Percentiles rank a stretch among this genome's conserved stretches.
Conservation (phyloP, 1,140 invertebrate genomes). For the Orchesella cincta region DNA sequence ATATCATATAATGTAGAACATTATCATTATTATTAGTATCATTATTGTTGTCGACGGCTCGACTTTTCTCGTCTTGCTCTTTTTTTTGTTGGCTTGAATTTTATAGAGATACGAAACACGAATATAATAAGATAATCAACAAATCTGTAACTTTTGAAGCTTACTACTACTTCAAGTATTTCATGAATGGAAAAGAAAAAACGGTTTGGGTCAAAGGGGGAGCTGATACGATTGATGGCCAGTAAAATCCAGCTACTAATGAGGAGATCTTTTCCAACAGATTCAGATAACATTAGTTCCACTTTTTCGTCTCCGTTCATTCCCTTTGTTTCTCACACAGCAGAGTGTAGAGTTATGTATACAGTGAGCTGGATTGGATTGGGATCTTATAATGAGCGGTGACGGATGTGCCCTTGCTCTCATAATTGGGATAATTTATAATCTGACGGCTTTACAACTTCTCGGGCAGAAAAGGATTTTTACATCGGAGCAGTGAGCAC, state of each 20-base stretch:
- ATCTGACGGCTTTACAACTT: slow-evolving; percentile 42
- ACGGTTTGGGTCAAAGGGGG: neutral
- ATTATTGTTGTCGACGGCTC: too few species aligned
- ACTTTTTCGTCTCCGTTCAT: neutral
- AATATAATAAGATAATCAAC: too few species aligned
- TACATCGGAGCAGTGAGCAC: neutral
- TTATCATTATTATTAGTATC: too few species aligned
- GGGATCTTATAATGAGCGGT: slow-evolving; percentile 34
- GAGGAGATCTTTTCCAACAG: neutral
- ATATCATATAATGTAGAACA: too few species aligned
- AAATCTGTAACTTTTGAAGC: too few species aligned
- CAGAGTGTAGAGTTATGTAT: neutral
- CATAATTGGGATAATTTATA: slow-evolving; percentile 45
- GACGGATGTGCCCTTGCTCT: slow-evolving; percentile 43
- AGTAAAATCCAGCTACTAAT: slow-evolving; percentile 15
- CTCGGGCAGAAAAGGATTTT: neutral
- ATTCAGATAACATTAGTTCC: neutral
- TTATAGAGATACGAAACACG: too few species aligned
- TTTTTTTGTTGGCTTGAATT: too few species aligned
- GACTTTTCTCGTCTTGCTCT: too few species aligned
- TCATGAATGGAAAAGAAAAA: neutral
- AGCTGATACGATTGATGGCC: slow-evolving; percentile 5
- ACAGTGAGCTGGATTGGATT: slow-evolving; percentile 4
- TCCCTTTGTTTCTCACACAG: neutral
- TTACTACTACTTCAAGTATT: too few species aligned